These are phyloP conservation scores for Ceryle rudis DNA, from an alignment of 2,797 vertebrate genomes.

Conservation along the genomic window DNA sequence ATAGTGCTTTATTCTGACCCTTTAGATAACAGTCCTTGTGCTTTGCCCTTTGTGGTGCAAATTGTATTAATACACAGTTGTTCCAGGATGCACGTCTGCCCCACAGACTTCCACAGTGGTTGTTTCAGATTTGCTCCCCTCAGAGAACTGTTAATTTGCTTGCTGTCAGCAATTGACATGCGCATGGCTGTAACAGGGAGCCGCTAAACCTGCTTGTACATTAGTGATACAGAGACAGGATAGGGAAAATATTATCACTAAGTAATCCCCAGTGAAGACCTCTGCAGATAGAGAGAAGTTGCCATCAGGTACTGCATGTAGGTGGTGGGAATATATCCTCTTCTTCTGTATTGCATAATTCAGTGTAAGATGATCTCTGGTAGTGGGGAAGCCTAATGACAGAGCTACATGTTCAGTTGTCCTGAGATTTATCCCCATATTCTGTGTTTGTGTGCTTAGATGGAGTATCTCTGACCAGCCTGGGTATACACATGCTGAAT, in stretches of 20 bases:
- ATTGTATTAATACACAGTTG: background rate
- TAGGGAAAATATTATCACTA: background rate
- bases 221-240: background rate
- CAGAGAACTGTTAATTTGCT: background rate
- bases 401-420: background rate
- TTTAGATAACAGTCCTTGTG: background rate
- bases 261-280: background rate
- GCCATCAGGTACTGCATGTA: background rate
- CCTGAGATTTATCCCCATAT: background rate
- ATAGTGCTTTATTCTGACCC: background rate
- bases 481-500: background rate
- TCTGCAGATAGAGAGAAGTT: background rate
- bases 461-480: background rate
- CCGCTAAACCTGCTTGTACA: background rate
- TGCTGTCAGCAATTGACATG: background rate
- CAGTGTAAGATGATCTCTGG: background rate
- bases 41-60: background rate
- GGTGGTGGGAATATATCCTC: background rate
- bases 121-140: background rate
- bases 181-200: background rate
- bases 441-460: fast-evolving
- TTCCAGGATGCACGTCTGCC: background rate
- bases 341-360: background rate
- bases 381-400: background rate
- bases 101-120: background rate